Evolutionary conservation across 2,888 invertebrate species (phyloP).

Genomic region (Drosophila monieri): DNA sequence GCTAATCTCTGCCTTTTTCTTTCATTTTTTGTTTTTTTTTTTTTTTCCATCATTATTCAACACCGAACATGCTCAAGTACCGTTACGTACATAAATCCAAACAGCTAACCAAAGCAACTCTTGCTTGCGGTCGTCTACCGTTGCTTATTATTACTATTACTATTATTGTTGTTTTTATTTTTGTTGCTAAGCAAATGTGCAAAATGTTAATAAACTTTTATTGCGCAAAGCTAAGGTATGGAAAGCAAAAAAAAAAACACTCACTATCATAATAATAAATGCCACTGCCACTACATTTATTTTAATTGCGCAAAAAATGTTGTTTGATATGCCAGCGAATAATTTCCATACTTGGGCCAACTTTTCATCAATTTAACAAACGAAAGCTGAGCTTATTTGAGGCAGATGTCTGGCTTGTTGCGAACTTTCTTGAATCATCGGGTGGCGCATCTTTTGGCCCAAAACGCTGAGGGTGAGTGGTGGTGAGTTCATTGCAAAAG

Average conservation of each 20-base stretch:
- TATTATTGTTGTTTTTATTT: constrained; percentile 26
- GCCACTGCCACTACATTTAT: constrained; percentile 58
- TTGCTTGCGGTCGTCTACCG: constrained; percentile 70
- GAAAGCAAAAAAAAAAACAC: constrained; percentile 4
- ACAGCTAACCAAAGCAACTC: constrained; percentile 58
- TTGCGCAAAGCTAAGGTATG: constrained; percentile 61
- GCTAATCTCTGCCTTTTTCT: constrained; percentile 53
- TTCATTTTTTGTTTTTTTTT: constrained; percentile 14
- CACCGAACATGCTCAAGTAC: constrained; percentile 69
- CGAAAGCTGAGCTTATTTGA: background rate
- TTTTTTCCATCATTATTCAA: constrained; percentile 66
- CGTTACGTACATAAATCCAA: constrained; percentile 62
- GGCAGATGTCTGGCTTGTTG: background rate
- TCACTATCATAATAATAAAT: constrained; percentile 20
- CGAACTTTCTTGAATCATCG: constrained; percentile 20
- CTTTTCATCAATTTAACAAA: constrained; percentile 38
- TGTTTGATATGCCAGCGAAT: constrained; percentile 47
- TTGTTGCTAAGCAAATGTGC: constrained; percentile 62
- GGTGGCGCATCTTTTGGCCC: constrained; percentile 20
- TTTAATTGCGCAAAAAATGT: constrained; percentile 61
- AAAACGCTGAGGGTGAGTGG: constrained; percentile 18
- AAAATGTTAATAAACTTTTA: constrained; percentile 75
- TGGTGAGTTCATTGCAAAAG: constrained; percentile 33
- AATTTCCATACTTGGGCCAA: constrained; percentile 45
- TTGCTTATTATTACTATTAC: constrained; percentile 29